Evolutionary conservation across 2,888 invertebrate species (phyloP).

Genomic region (Drosophila melanosoma): DNA sequence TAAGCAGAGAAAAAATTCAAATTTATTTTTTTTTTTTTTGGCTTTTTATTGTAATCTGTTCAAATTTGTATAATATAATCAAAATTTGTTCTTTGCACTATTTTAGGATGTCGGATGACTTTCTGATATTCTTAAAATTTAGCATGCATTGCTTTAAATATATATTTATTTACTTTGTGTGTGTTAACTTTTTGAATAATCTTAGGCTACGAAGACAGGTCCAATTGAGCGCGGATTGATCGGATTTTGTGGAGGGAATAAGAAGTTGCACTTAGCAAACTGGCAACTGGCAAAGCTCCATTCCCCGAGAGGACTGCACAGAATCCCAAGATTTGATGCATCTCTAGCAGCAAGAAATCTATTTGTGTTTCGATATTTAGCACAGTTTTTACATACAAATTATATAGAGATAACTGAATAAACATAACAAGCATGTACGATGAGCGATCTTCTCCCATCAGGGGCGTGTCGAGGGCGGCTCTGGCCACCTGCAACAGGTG

Average conservation of each 20-base stretch:
- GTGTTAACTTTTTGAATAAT: constrained; percentile 39
- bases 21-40: no score
- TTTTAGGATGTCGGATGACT: constrained; percentile 47
- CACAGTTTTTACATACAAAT: background rate
- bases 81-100: constrained; percentile 34
- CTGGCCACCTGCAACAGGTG: background rate
- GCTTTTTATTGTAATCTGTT: background rate
- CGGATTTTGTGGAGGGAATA: background rate
- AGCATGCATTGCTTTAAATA: constrained; percentile 60
- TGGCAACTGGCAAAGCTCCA: background rate
- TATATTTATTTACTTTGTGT: constrained; percentile 48
- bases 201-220: constrained; percentile 6
- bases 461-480: background rate
- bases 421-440: background rate
- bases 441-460: background rate
- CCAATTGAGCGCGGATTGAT: constrained; percentile 8
- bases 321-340: background rate
- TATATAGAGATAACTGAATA: background rate
- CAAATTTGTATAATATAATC: constrained; percentile 12
- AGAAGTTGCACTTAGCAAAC: background rate
- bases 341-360: background rate
- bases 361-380: no score
- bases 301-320: background rate
- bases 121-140: constrained; percentile 41
- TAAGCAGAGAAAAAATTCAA: background rate